Percentiles rank a stretch among this genome's conserved stretches.
These are phyloP conservation scores for Onthophagus taurus DNA, from an alignment of 1,140 invertebrate genomes.

Conservation along the genomic window DNA sequence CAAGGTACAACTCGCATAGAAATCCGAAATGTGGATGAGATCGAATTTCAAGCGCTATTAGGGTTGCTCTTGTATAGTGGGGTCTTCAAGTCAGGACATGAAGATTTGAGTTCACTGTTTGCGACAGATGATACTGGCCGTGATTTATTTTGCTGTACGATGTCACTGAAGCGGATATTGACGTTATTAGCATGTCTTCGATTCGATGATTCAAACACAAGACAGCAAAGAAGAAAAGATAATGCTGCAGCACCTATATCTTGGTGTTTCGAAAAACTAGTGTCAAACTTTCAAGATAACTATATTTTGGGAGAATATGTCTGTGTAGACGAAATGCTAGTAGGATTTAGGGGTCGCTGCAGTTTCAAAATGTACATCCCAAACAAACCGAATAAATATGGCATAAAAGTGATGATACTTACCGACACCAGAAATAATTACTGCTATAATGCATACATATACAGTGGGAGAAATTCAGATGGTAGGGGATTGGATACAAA, in stretches of 20 bases:
- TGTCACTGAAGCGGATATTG: background rate
- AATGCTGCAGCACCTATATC: conserved; percentile 1
- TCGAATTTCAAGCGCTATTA: conserved; percentile 1
- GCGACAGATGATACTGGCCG: background rate
- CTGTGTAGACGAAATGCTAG: background rate
- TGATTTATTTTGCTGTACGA: background rate
- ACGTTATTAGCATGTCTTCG: conserved; percentile 1
- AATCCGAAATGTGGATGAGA: background rate
- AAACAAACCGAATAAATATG: conserved; percentile 39
- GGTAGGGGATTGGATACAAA: too few relatives aligned
- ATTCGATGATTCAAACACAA: background rate
- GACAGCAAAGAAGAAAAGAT: background rate
- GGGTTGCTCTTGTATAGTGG: background rate
- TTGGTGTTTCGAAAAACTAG: background rate
- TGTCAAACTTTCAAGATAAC: background rate
- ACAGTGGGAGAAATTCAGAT: conserved; percentile 32
- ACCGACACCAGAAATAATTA: conserved; percentile 32
- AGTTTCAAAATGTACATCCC: conserved; percentile 40
- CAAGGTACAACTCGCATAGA: background rate
- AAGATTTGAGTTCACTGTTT: conserved; percentile 1
- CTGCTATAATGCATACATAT: conserved; percentile 30
- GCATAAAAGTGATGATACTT: conserved; percentile 37
- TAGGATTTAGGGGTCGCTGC: conserved; percentile 1
- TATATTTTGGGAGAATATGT: conserved; percentile 1
- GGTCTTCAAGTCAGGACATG: background rate